Evolutionary conservation across 1,140 invertebrate genomes (phyloP).

Genomic region (Heliconius hermathena): DNA sequence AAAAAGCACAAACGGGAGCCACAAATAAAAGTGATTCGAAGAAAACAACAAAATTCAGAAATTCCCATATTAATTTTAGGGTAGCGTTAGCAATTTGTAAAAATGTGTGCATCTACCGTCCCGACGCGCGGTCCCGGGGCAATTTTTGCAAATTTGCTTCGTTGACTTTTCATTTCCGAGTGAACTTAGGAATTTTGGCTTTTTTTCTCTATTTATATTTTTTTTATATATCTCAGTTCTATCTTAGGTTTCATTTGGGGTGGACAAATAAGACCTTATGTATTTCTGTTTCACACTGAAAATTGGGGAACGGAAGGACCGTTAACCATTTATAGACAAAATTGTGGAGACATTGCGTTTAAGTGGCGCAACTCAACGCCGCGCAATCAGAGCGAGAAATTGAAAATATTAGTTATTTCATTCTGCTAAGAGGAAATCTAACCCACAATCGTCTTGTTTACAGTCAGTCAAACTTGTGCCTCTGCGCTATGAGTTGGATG

Average conservation of each 20-base stretch:
- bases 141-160: slow-evolving; percentile 60
- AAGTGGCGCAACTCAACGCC: no score
- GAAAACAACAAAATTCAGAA: background rate
- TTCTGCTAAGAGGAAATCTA: no score
- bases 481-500: no score
- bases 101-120: background rate
- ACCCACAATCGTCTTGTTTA: no score
- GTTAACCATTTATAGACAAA: no score
- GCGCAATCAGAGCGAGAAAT: no score
- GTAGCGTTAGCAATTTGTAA: slow-evolving; percentile 4
- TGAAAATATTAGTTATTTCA: no score
- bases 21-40: background rate
- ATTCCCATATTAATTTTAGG: slow-evolving; percentile 10
- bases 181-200: background rate
- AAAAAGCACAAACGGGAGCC: background rate
- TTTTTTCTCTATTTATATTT: background rate
- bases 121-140: slow-evolving; percentile 42
- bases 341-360: no score
- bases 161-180: slow-evolving; percentile 54
- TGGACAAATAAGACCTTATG: no score
- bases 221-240: background rate
- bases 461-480: no score
- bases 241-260: background rate
- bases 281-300: no score
- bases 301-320: no score